Evolutionary conservation across 2,797 vertebrate species (phyloP).

Genomic region (Lates japonicus): DNA sequence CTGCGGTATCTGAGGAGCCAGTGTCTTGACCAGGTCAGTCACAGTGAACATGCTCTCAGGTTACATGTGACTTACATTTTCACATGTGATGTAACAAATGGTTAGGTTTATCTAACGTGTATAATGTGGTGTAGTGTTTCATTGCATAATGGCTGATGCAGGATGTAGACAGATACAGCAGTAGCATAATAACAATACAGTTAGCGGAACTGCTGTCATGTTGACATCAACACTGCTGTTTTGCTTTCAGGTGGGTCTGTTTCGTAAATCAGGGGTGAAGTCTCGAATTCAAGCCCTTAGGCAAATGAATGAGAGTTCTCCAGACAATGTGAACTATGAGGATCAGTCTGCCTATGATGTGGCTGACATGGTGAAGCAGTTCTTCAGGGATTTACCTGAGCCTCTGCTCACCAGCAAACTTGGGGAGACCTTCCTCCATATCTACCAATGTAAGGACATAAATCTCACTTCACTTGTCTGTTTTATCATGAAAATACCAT

Average conservation of each 20-base stretch:
- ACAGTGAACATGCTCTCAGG: not conserved
- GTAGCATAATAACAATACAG: not conserved
- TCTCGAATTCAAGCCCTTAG: conserved; percentile 96
- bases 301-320: conserved; percentile 95
- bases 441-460: conserved; percentile 94
- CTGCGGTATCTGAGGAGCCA: conserved; percentile 93
- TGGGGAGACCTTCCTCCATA: conserved; percentile 98
- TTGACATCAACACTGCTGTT: conserved; percentile 30
- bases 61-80: conserved; percentile 29
- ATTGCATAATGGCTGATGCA: not conserved
- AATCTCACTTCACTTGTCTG: not conserved
- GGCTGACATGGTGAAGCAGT: conserved; percentile 99
- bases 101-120: conserved; percentile 5
- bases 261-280: conserved; percentile 98
- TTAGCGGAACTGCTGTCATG: not conserved
- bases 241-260: conserved; percentile 92
- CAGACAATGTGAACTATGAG: conserved; percentile 94
- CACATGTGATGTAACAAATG: conserved; percentile 29
- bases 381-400: conserved; percentile 97
- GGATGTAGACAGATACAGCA: conserved; percentile 5
- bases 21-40: conserved; percentile 95
- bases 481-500: not conserved
- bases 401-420: conserved; percentile 97
- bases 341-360: conserved; percentile 98
- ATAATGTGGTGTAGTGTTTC: conserved; percentile 25